These are phyloP conservation scores for Eulemur rufifrons DNA, from an alignment of 2,113 vertebrate species.

Conservation along the genomic window DNA sequence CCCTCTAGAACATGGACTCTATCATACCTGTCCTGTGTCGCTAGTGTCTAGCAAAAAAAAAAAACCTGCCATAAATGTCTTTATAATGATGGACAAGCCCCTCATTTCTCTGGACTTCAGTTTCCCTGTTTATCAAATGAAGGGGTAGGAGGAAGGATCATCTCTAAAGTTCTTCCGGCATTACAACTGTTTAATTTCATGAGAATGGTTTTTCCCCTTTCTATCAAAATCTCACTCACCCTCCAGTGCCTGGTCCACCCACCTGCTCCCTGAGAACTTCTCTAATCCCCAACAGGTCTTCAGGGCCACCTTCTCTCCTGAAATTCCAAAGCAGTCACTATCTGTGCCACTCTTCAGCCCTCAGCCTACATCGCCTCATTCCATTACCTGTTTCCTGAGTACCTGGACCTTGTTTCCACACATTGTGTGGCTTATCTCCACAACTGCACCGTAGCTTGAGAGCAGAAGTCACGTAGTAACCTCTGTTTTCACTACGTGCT, in stretches of 20 bases:
- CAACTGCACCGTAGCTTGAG: background rate
- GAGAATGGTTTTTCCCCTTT: background rate
- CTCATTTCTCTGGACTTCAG: slow-evolving; percentile 26
- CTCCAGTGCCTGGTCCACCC: background rate
- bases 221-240: background rate
- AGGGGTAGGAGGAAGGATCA: background rate
- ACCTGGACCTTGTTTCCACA: background rate
- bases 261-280: background rate
- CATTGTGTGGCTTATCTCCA: background rate
- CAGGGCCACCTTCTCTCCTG: background rate
- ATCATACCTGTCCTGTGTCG: background rate
- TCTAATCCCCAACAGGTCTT: background rate
- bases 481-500: background rate
- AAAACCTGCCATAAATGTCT: background rate
- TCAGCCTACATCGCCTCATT: background rate
- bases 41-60: background rate
- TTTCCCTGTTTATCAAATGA: slow-evolving; percentile 30
- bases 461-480: background rate
- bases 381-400: background rate
- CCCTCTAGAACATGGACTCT: background rate
- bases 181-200: slow-evolving; percentile 25
- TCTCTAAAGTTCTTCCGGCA: background rate
- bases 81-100: background rate
- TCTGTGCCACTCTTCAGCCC: background rate
- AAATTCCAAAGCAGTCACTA: background rate